Evolutionary conservation across 1,140 invertebrate species (phyloP).

Genomic region (Drosophila nasuta): DNA sequence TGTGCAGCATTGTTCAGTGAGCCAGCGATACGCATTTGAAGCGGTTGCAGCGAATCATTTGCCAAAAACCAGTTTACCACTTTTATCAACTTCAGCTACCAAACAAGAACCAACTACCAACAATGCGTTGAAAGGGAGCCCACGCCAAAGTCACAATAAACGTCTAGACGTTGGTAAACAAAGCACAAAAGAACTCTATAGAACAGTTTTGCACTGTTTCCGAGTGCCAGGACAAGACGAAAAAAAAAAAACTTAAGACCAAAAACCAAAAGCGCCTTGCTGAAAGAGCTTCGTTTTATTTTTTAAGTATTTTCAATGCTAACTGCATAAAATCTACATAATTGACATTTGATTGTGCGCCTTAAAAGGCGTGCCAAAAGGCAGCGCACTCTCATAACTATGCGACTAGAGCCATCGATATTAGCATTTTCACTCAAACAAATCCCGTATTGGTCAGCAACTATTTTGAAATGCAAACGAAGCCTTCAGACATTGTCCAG

Average conservation of each 20-base stretch:
- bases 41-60: conserved; percentile 27
- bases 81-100: conserved; percentile 36
- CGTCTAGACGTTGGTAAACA: conserved; percentile 79
- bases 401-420: conserved; percentile 27
- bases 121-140: conserved; percentile 38
- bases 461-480: conserved; percentile 27
- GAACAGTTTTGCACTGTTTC: conserved; percentile 33
- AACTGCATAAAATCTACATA: conserved; percentile 71
- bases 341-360: conserved; percentile 66
- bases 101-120: conserved; percentile 8
- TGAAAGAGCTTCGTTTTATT: conserved; percentile 22
- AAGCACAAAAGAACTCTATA: conserved; percentile 64
- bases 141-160: conserved; percentile 63
- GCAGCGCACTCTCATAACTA: conserved; percentile 36
- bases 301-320: conserved; percentile 39
- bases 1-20: conserved; percentile 38
- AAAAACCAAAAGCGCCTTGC: conserved; percentile 46
- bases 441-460: conserved; percentile 28
- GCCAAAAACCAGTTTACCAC: conserved; percentile 37
- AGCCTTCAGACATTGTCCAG: background rate
- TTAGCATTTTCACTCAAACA: conserved; percentile 35
- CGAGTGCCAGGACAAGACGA: conserved; percentile 11
- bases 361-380: conserved; percentile 47
- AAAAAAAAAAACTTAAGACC: background rate
- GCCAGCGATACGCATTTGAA: conserved; percentile 20